Evolutionary conservation across 2,888 invertebrate species (phyloP).

Genomic region (Sarcophaga rosellei): DNA sequence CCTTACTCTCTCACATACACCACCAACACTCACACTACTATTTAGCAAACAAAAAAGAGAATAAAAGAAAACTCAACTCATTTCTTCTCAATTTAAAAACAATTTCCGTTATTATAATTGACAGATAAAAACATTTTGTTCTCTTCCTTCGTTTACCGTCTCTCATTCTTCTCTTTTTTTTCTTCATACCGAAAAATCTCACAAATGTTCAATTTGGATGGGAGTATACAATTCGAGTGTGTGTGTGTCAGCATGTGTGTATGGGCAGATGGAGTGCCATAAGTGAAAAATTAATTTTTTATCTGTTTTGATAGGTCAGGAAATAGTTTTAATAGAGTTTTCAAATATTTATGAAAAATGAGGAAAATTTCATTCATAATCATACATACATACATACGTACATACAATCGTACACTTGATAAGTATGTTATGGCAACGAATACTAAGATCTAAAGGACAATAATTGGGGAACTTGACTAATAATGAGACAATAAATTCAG

Average conservation of each 20-base stretch:
- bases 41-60: neutral
- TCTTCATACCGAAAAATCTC: neutral
- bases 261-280: neutral
- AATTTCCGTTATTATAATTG: constrained; percentile 67
- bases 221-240: neutral
- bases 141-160: neutral
- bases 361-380: neutral
- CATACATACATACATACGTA: too few relatives aligned
- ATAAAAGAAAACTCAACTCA: constrained; percentile 29
- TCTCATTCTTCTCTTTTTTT: neutral
- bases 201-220: neutral
- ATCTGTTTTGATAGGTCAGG: constrained; percentile 10
- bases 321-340: constrained; percentile 44
- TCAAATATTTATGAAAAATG: neutral
- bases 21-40: neutral
- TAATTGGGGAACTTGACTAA: too few relatives aligned
- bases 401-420: too few relatives aligned
- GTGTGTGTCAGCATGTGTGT: neutral
- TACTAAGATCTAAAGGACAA: too few relatives aligned
- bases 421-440: too few relatives aligned
- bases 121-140: constrained; percentile 36
- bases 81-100: constrained; percentile 64
- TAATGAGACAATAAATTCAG: too few relatives aligned
- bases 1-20: neutral
- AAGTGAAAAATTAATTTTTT: constrained; percentile 5